Percentiles rank a stretch among this genome's conserved stretches.
Conservation (phyloP, 2,888 invertebrate genomes). For the Hyposoter didymator region DNA sequence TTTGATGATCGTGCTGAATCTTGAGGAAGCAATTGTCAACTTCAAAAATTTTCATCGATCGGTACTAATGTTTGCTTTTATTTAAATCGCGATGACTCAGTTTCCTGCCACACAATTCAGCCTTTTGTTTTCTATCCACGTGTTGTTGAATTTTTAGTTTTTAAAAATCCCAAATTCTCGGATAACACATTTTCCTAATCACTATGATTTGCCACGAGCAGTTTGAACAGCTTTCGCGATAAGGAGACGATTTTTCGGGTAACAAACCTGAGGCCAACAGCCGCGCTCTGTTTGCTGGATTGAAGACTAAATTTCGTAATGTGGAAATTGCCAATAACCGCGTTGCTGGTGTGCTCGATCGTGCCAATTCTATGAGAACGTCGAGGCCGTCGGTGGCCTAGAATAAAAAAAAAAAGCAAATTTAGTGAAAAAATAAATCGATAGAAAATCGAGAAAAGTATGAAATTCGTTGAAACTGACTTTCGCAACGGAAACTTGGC, state of each 20-base stretch:
- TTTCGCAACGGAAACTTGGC: conserved; percentile 85
- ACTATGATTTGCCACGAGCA: neutral
- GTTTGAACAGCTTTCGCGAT: conserved; percentile 2
- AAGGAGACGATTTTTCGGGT: conserved; percentile 23
- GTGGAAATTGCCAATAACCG: conserved; percentile 84
- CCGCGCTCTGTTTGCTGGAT: conserved; percentile 85
- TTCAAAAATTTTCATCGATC: neutral
- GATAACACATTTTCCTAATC: neutral
- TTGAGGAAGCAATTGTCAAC: too few relatives aligned
- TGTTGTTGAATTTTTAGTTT: neutral
- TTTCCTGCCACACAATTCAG: neutral
- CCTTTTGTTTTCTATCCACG: neutral
- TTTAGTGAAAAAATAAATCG: neutral
- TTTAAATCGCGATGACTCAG: neutral
- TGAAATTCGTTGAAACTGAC: conserved; percentile 70
- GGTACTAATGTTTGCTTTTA: neutral
- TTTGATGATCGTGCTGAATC: too few relatives aligned
- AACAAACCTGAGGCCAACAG: conserved; percentile 85
- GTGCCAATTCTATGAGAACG: conserved; percentile 80
- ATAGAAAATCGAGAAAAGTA: neutral
- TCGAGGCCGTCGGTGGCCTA: conserved; percentile 78
- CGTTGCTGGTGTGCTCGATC: conserved; percentile 75
- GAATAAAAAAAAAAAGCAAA: neutral
- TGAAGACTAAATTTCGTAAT: conserved; percentile 86
- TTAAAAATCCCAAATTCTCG: neutral